Conservation (phyloP, 2,113 vertebrate genomes). For the Campylomormyrus tamandua region DNA sequence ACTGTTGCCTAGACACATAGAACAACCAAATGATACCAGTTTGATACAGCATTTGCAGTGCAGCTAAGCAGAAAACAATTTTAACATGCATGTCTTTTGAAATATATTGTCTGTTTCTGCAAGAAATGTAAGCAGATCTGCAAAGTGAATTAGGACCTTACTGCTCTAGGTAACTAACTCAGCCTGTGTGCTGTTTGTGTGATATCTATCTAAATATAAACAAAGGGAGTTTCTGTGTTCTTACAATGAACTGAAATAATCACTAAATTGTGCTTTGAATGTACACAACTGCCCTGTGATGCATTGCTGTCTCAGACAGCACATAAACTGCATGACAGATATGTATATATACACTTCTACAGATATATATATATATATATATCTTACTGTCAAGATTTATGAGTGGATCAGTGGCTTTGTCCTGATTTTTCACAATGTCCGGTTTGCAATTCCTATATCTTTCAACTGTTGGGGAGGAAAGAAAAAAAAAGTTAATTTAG, state of each 20-base stretch:
- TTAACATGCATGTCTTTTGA: background rate
- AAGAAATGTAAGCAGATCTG: background rate
- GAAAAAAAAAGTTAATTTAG: constrained; percentile 11
- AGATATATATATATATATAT: background rate
- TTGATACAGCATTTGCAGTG: background rate
- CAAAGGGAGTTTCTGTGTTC: background rate
- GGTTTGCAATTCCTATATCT: constrained; percentile 83
- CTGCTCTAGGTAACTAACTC: background rate
- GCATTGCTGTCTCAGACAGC: background rate
- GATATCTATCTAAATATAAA: background rate
- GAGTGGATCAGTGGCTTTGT: constrained; percentile 74
- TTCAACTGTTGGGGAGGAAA: constrained; percentile 63
- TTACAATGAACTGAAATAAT: background rate
- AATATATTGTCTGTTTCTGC: background rate
- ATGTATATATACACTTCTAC: too few species aligned
- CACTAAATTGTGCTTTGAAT: background rate
- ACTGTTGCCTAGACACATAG: constrained; percentile 66
- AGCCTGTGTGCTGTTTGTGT: background rate
- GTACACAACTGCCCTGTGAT: background rate
- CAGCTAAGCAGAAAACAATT: background rate
- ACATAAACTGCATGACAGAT: background rate
- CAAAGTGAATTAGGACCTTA: background rate
- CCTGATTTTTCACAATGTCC: constrained; percentile 59
- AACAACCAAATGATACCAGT: background rate
- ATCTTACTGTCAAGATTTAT: constrained; percentile 85